Evolutionary conservation across 1,140 invertebrate genomes (phyloP), one percentile per base, ranked within the genome.

Genomic region (Ceratina calcarata): DNA sequence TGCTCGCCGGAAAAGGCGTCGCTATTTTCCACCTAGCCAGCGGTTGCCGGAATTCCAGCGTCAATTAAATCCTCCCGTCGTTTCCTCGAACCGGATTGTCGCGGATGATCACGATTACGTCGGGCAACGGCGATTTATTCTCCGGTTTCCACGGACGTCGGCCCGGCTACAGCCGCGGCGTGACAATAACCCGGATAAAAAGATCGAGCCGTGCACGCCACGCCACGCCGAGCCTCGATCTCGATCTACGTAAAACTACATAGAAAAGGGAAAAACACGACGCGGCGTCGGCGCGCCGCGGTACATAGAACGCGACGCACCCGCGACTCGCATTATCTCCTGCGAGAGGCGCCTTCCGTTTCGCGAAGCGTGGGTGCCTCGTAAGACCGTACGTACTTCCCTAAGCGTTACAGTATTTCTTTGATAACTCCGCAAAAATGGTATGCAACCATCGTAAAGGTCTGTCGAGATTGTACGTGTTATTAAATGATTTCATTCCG

Each of bases 101-200:
- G n/a, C 18, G 58, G 58, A 13, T 55, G 76, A 78, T 78, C 76
- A 49, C 68, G 76, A 78, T 78, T 71, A 72, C 76, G 76, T 78
- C 76, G 37, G 10, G 3, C 10, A 0, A 3, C 7, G 32, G 58
- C 67, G 76, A 78, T 78, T 78, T 78, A 78, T 78, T 71, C 27
- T 15, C 68, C 49, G 60, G 68, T 72, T 78, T 78, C 60, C 68
- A 16, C 60, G 76, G 71, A 78, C 62, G 76, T 78, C 37, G 51
- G 51, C 49, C n/a, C 60, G 60, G 27, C 49, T 64, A 71, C 55
- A 68, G 58, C 16, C 60, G 16, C 51, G 20, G 61, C 68, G 68
- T 62, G 68, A 78, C 76, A 78, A 78, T 78, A 78, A 71, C 76
- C 68, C 68, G 68, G 68, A 64, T 71, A 78, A 72, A 57, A n/a